Base-by-base conservation (phyloP, 1,140 invertebrate genomes). In the Nautilus pompilius region DNA sequence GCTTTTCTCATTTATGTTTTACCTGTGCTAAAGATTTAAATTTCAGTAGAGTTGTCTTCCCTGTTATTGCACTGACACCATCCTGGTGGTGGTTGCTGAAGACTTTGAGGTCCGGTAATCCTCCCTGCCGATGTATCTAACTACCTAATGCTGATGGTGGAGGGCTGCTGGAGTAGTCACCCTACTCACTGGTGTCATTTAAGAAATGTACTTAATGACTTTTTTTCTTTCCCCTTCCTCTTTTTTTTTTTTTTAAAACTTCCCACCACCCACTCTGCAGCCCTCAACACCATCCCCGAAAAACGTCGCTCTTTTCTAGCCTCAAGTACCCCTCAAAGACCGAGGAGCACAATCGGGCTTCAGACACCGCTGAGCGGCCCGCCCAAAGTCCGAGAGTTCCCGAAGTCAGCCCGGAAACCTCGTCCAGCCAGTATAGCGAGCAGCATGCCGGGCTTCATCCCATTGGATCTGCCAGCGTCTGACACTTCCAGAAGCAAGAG, bases 241-340 rank as follows among this genome's bases (percentile, higher is more conserved):
- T n/a, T n/a, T n/a, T n/a, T n/a, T n/a, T n/a, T n/a, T n/a, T n/a
- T n/a, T n/a, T n/a, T n/a, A n/a, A n/a, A n/a, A n/a, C n/a, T 53
- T 53, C 29, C 49, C 49, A 53, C 49, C 49, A 24, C 45, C 51
- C 22, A 46, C 56, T 24, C 56, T 30, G 46, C 70, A 79, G 77
- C 73, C 61, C 72, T 79, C 51, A 72, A 75, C 71, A 70, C 77
- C 60, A 77, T 79, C 60, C 74, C 72, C 51, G 77, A 79, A 71
- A 72, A 73, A 60, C 65, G 75, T 70, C 73, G 75, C 65, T 79
- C 77, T 79, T 73, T 79, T 79, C 67, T 79, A 79, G 77, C 74
- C 34, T 60, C 72, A 22, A 67, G 45, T 45, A 59, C 61, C n/a
- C 56, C 66, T 17, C 71, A 70, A 17, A 62, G 72, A 28, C 73